Evolutionary conservation across 2,113 vertebrate species (phyloP).

Genomic region (Leucoraja erinaceus): DNA sequence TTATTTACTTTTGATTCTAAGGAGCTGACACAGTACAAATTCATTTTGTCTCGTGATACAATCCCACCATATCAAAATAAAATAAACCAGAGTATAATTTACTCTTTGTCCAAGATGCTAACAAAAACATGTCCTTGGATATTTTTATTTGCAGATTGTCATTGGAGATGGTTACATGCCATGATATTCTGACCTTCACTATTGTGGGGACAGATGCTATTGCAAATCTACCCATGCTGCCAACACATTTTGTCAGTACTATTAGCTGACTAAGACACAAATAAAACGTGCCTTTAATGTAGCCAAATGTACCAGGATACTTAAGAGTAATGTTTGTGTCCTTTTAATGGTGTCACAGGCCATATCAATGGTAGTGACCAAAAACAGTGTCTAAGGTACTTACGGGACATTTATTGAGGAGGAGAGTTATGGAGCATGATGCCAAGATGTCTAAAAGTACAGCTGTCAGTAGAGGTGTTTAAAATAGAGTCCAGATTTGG

Average conservation of each 20-base stretch:
- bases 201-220: neutral
- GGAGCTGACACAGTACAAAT: neutral
- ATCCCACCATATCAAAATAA: neutral
- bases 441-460: no score
- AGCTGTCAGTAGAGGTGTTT: no score
- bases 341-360: no score
- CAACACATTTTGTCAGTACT: neutral
- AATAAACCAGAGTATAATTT: neutral
- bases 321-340: no score
- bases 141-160: neutral
- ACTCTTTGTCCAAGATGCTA: neutral
- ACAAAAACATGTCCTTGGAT: neutral
- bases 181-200: neutral
- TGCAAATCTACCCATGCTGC: neutral
- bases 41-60: neutral
- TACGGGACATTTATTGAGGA: no score
- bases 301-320: no score
- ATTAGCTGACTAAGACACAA: neutral
- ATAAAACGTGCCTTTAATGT: no score
- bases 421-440: no score
- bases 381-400: no score
- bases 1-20: neutral
- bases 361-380: no score
- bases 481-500: no score
- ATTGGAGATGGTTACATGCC: neutral